Evolutionary conservation across 1,140 invertebrate genomes (phyloP).

Genomic region (Micrasema longulum): DNA sequence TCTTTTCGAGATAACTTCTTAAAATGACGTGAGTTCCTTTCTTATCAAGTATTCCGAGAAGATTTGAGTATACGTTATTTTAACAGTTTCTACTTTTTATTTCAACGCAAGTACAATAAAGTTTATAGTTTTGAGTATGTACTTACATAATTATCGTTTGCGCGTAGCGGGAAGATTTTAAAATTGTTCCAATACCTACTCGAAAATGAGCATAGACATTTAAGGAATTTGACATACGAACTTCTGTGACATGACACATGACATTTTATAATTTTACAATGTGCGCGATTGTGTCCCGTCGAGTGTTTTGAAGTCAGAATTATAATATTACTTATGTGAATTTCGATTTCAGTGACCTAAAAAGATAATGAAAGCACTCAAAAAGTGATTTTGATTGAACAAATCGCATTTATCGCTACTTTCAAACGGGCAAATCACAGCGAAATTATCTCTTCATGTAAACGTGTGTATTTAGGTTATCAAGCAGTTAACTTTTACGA

Average conservation of each 20-base stretch:
- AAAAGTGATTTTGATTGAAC: constrained; percentile 28
- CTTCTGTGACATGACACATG: too few relatives aligned
- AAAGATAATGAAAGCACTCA: constrained; percentile 21
- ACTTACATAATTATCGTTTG: too few relatives aligned
- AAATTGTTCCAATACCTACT: too few relatives aligned
- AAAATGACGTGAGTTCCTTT: constrained; percentile 30
- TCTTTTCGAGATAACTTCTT: constrained; percentile 13
- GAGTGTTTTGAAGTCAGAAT: constrained; percentile 9
- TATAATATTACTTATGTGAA: constrained; percentile 1
- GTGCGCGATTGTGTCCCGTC: constrained; percentile 11
- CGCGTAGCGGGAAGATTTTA: too few relatives aligned
- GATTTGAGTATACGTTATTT: too few relatives aligned
- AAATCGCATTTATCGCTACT: constrained; percentile 24
- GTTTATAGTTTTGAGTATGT: too few relatives aligned
- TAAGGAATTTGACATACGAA: constrained; percentile 27
- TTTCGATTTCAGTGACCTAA: constrained; percentile 5
- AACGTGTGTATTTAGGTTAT: constrained; percentile 31
- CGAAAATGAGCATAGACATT: constrained; percentile 29
- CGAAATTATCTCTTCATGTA: constrained; percentile 19
- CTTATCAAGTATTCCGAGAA: constrained; percentile 11
- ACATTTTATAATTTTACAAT: constrained; percentile 6
- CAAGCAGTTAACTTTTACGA: constrained; percentile 1
- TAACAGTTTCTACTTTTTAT: too few relatives aligned
- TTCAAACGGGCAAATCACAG: constrained; percentile 14
- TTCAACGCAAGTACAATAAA: too few relatives aligned